Conservation (phyloP, 2,113 vertebrate species). For the Xyrauchen texanus region DNA sequence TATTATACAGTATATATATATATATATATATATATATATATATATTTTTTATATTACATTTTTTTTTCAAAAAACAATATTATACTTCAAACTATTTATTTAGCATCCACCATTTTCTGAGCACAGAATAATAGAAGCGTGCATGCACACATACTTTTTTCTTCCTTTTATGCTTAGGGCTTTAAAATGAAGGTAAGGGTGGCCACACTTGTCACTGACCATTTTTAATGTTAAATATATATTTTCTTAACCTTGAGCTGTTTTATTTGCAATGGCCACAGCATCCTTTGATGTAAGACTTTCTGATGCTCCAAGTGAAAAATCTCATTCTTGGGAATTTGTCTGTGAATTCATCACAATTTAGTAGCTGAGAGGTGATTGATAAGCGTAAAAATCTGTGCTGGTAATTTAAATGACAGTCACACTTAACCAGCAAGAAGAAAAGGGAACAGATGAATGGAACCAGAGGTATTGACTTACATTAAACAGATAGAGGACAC, state of each 20-base stretch:
- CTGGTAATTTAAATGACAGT: conserved; percentile 75
- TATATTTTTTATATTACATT: too few relatives aligned
- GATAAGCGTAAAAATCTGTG: conserved; percentile 80
- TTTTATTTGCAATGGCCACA: conserved; percentile 10
- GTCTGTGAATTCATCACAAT: conserved; percentile 75
- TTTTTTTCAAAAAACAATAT: conserved; percentile 21
- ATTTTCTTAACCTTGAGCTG: conserved; percentile 2
- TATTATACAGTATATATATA: too few relatives aligned
- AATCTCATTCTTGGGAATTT: conserved; percentile 55
- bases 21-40: too few relatives aligned
- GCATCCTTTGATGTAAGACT: conserved; percentile 30
- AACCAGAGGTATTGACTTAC: conserved; percentile 42
- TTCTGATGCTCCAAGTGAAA: conserved; percentile 17
- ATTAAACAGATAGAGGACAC: conserved; percentile 40
- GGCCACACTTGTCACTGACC: conserved; percentile 46
- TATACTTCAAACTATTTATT: conserved; percentile 40
- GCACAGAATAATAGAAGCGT: conserved; percentile 19
- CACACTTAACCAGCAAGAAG: conserved; percentile 71
- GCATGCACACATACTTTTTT: background rate
- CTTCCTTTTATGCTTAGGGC: conserved; percentile 20
- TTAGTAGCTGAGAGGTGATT: conserved; percentile 75
- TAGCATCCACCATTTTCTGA: conserved; percentile 21
- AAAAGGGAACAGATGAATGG: conserved; percentile 67
- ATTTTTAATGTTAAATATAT: conserved; percentile 16
- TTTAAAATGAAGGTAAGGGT: conserved; percentile 28